phyloP scores from a whole-genome alignment of 2,113 vertebrate species.

The Condylura cristata region DNA sequence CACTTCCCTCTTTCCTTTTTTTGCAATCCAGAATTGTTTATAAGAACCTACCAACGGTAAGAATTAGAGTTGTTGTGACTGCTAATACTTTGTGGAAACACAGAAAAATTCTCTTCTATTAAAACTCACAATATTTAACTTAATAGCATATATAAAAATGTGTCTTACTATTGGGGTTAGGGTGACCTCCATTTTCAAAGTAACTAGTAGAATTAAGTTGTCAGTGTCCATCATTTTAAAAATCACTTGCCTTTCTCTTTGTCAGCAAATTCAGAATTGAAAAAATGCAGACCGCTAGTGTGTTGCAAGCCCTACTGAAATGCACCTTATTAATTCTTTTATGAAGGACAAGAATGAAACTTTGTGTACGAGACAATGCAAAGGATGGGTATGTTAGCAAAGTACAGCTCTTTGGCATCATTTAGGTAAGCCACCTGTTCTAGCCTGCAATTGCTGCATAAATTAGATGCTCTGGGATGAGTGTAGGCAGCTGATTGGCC shows the following conservation, averaged over 20 bases:
- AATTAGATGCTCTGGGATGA: constrained; percentile 87
- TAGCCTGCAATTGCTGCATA: constrained; percentile 83
- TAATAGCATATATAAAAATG: neutral
- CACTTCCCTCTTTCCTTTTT: neutral
- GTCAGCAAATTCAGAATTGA: neutral
- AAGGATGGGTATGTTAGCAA: neutral
- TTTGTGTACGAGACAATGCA: constrained; percentile 20
- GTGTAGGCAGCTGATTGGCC: constrained; percentile 84
- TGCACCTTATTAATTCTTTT: neutral
- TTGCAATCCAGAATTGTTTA: neutral
- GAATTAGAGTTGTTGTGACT: neutral
- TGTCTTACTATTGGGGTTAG: neutral
- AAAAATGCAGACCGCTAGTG: neutral
- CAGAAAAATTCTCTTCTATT: neutral
- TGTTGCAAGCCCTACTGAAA: neutral
- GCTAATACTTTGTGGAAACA: neutral
- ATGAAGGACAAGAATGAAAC: constrained; percentile 34
- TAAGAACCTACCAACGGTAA: neutral
- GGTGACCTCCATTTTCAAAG: neutral
- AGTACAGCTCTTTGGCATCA: constrained; percentile 83
- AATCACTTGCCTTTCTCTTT: neutral
- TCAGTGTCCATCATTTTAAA: neutral
- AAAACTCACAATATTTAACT: constrained; percentile 8
- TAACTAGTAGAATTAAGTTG: neutral
- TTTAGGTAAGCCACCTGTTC: constrained; percentile 88